Conservation (phyloP, 1,140 invertebrate species). For the Saccostrea echinata region DNA sequence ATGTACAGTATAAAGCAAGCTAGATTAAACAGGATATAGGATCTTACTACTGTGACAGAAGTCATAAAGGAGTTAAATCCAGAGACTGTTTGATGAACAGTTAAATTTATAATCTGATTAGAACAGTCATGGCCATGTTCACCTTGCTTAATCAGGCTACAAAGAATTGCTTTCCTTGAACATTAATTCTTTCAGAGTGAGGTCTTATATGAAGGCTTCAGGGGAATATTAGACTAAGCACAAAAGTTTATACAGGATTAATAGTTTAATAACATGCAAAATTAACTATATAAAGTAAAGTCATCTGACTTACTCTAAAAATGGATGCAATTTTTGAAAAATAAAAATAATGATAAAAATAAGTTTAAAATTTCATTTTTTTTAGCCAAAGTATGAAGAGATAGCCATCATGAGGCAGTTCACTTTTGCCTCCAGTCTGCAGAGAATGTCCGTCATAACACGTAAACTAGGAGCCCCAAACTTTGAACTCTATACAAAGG, state of each 20-base stretch:
- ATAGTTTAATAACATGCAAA: not conserved
- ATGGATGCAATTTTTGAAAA: not conserved
- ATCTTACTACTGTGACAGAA: too few relatives aligned
- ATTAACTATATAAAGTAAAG: not conserved
- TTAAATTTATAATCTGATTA: too few relatives aligned
- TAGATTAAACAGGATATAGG: too few relatives aligned
- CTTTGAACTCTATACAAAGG: conserved; percentile 93
- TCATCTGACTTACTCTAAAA: not conserved
- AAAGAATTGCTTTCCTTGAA: too few relatives aligned
- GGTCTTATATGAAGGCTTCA: too few relatives aligned
- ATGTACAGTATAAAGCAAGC: too few relatives aligned
- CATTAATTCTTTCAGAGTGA: too few relatives aligned
- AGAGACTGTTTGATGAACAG: too few relatives aligned
- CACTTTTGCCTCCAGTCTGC: conserved; percentile 94
- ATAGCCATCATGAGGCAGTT: conserved; percentile 94
- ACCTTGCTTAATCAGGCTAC: too few relatives aligned
- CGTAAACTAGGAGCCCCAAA: conserved; percentile 85
- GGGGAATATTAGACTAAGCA: too few relatives aligned
- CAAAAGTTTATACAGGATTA: not conserved
- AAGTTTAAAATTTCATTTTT: not conserved
- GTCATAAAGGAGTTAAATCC: too few relatives aligned
- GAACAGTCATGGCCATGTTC: too few relatives aligned
- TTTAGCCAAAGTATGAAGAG: conserved; percentile 62
- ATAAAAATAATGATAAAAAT: not conserved
- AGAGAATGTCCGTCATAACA: conserved; percentile 94